Conservation (phyloP, 2,888 invertebrate species). For the Pammene fasciana region DNA sequence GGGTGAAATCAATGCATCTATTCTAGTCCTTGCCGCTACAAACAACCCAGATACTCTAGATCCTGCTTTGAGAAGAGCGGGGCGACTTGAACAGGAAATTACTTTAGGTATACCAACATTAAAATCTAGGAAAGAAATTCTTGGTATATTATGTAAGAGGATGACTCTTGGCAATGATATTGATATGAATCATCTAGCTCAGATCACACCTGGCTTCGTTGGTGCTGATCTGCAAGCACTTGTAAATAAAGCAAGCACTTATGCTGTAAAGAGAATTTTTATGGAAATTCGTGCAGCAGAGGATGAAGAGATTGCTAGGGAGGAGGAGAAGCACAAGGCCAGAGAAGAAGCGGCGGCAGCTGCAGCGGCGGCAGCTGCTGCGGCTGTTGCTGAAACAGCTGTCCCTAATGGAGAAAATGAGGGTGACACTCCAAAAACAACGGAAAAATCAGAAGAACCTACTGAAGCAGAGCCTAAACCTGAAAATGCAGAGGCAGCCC, state of each 20-base stretch:
- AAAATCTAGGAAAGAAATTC: conserved; percentile 90
- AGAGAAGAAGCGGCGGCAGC: conserved; percentile 51
- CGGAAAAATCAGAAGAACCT: conserved; percentile 51
- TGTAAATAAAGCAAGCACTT: conserved; percentile 93
- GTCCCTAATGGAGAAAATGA: conserved; percentile 74
- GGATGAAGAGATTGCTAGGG: conserved; percentile 45
- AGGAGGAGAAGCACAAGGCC: conserved; percentile 47
- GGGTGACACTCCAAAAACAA: conserved; percentile 51
- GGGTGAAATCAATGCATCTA: conserved; percentile 81
- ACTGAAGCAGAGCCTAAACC: conserved; percentile 44
- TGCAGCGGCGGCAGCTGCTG: background rate
- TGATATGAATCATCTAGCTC: conserved; percentile 88
- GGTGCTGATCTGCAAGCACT: conserved; percentile 96
- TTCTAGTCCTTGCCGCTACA: conserved; percentile 97
- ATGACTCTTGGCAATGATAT: conserved; percentile 88
- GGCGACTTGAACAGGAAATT: conserved; percentile 97
- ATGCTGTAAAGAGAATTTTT: conserved; percentile 88
- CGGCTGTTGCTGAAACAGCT: conserved; percentile 40
- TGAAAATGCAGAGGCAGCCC: conserved; percentile 46
- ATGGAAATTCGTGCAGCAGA: conserved; percentile 62
- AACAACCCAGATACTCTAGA: conserved; percentile 96
- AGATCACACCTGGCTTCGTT: conserved; percentile 96
- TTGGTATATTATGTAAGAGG: conserved; percentile 87
- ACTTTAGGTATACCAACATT: conserved; percentile 96
- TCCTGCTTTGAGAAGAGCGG: conserved; percentile 94